These are phyloP conservation scores for Odontophorus gujanensis DNA, from an alignment of 2,113 vertebrate species.

Conservation along the genomic window DNA sequence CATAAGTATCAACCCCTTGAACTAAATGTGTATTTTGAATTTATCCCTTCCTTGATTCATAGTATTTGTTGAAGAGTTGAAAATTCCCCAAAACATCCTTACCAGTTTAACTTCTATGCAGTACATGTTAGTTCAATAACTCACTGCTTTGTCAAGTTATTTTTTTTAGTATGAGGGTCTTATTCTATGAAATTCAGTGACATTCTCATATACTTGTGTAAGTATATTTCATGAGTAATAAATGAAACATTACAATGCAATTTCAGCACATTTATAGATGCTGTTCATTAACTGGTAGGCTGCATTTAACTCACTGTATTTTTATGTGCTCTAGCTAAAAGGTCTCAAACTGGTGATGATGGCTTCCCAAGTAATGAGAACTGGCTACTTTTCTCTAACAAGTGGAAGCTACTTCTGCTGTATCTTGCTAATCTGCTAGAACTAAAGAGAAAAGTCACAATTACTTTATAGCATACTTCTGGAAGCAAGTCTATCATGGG, in stretches of 20 bases:
- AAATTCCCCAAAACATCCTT: neutral
- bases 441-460: neutral
- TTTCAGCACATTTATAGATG: neutral
- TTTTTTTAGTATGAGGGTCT: neutral
- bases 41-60: neutral
- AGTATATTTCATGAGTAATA: neutral
- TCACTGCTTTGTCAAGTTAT: neutral
- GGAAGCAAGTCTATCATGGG: neutral
- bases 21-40: slow-evolving; percentile 12
- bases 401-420: neutral
- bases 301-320: neutral
- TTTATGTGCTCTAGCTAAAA: neutral
- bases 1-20: neutral
- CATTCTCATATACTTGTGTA: neutral
- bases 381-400: neutral
- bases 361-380: neutral
- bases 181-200: neutral
- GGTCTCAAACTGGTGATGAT: neutral
- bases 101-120: neutral
- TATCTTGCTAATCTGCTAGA: neutral
- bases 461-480: accelerated
- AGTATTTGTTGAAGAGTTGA: neutral
- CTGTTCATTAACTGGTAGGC: neutral
- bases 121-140: neutral
- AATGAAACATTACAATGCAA: neutral